A percentile compares a stretch with the other conserved stretches of the same genome.
Evolutionary conservation across 2,113 vertebrate species (phyloP).

Genomic region (Chloropsis hardwickii): DNA sequence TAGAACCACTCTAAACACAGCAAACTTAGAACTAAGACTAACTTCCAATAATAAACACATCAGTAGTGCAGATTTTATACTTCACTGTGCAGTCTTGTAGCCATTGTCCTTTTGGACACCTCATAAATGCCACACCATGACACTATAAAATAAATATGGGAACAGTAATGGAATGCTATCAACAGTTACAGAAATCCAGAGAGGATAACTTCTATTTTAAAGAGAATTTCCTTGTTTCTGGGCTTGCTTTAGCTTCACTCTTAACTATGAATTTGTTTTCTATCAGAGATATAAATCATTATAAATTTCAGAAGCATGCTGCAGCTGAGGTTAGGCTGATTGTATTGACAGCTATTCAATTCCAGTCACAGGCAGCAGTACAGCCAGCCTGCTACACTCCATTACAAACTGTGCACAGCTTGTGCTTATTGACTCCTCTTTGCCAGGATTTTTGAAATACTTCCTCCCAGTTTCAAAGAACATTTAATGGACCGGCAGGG

Average conservation of each 20-base stretch:
- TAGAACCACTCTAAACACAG: not conserved
- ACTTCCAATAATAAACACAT: not conserved
- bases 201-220: not conserved
- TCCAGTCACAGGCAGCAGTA: not conserved
- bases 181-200: not conserved
- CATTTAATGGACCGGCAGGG: not conserved
- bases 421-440: not conserved
- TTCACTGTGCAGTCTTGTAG: not conserved
- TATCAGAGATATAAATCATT: not conserved
- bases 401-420: not conserved
- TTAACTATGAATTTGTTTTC: not conserved
- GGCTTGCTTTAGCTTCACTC: not conserved
- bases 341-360: not conserved
- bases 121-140: not conserved
- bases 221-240: not conserved
- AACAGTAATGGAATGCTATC: not conserved
- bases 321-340: not conserved
- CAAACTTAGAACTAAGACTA: not conserved
- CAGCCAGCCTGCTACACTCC: not conserved
- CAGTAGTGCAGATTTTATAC: not conserved
- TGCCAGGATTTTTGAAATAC: not conserved
- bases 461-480: not conserved
- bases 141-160: not conserved
- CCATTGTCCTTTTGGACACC: not conserved
- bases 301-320: not conserved